Base-by-base conservation (phyloP, 2,888 invertebrate species). In the Hylaea fasciaria region DNA sequence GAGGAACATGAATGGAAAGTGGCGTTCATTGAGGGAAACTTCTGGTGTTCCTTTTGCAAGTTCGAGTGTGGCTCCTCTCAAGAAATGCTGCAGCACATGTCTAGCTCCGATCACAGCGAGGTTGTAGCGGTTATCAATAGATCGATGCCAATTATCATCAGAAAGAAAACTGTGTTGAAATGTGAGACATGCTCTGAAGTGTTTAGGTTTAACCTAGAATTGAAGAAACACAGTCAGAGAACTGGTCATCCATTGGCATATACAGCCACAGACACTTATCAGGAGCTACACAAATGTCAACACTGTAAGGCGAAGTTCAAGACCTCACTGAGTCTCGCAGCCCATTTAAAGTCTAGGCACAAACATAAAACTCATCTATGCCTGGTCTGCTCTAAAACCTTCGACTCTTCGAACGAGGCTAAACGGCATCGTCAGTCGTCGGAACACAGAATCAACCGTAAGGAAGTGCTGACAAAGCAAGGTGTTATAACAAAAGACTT, bases 61-160 rank as follows among this genome's bases (percentile, higher is more conserved):
- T 95, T 94, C 66, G 94, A 95, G 78, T 94, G 95, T 70, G 92
- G 92, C 11, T 90, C 93, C 37, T 94, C 94, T 49, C 89, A 93
- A 50, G 89, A 92, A 57, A 96, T 97, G 96, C 89, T 94, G 16
- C 80, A 92, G 11, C 97, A 97, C 78, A 84, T 97, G 70, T 81
- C 93, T 3, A 93, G 95, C 14, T 78, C 90, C 7, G 94, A 94
- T 40, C 97, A 97, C 80, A 93, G 93, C 44, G 96, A 96, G 80
- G 95, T 96, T 0, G 93, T 96, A 0, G 92, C 95, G 2, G 95
- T 95, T 13, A 95, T 97, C 65, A 96, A 96, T 78, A 93, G 96
- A 72, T 96, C 96, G 0, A 95, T 97, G 77, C 97, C 97, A 0
- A 95, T 97, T 49, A 94, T 95, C 32, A 95, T 97, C 59, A 93